Evolutionary conservation across 1,140 invertebrate species (phyloP), one percentile per base, ranked within the genome.

Genomic region (Drosophila repleta): DNA sequence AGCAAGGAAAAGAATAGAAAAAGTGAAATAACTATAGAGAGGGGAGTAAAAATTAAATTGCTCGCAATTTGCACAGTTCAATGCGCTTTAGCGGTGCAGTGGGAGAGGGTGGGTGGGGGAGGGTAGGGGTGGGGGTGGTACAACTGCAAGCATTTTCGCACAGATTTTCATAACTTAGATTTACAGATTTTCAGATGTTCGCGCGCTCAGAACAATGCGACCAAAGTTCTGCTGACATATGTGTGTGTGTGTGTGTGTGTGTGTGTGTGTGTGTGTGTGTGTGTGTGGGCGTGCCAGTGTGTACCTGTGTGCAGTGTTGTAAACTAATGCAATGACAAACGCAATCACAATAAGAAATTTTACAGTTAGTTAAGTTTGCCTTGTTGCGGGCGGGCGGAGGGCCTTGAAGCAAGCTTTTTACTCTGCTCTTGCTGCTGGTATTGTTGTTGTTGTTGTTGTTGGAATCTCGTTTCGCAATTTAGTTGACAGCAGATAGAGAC

Each of bases 331-430:
- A 88, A 88, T 83, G 83, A 88, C 83, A 88, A 88, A 88, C 84
- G 83, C 83, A 88, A 88, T 88, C 83, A 88, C 83, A 88, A 88
- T 88, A 88, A 83, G 84, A 83, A 88, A 88, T 88, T 88, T 88
- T 78, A 83, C 83, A 88, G 83, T 88, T 88, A 88, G 83, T 88
- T 88, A 88, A 88, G 84, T 88, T 88, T 83, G 83, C 70, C 82
- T 87, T 82, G 79, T 83, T 79, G 79, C 56, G 62, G 61, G 62
- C 72, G 18, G 73, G n/a, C n/a, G n/a, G n/a, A n/a, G 83, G 39
- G 39, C 39, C n/a, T n/a, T n/a, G 39, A 4, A 10, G 39, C 39
- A 17, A 17, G 39, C 3, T 35, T 35, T 35, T 35, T 13, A 13
- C 32, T 11, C 39, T 1, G 39, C n/a, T 88, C 75, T 52, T 48